Conservation (phyloP, 2,888 invertebrate species). For the Leucania comma region DNA sequence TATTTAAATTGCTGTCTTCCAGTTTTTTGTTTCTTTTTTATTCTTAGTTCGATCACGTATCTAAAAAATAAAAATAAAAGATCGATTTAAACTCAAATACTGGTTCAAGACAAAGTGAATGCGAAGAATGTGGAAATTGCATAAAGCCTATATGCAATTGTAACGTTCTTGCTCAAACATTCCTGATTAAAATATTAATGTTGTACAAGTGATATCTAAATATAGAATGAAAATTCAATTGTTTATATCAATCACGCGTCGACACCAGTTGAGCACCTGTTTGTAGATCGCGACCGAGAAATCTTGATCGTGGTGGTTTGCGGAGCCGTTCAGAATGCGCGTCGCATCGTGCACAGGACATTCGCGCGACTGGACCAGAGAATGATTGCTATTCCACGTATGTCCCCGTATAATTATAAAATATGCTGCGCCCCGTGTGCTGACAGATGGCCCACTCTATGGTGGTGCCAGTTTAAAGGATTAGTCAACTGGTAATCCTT, state of each 20-base stretch:
- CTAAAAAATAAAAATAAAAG: slow-evolving; percentile 11
- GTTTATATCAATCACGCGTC: slow-evolving; percentile 70
- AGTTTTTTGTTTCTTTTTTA: neutral
- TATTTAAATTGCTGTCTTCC: neutral
- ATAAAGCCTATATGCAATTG: slow-evolving; percentile 54
- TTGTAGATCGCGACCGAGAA: slow-evolving; percentile 86
- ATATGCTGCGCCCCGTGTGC: slow-evolving; percentile 78
- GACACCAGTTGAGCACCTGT: slow-evolving; percentile 80
- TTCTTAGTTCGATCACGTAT: slow-evolving; percentile 3
- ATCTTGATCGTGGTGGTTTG: slow-evolving; percentile 79
- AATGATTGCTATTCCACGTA: slow-evolving; percentile 81
- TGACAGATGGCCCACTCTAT: slow-evolving; percentile 83
- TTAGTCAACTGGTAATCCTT: slow-evolving; percentile 22
- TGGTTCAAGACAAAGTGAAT: slow-evolving; percentile 30
- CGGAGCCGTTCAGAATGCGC: slow-evolving; percentile 79
- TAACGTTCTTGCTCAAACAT: slow-evolving; percentile 52
- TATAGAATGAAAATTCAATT: slow-evolving; percentile 67
- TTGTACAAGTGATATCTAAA: slow-evolving; percentile 65
- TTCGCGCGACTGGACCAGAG: slow-evolving; percentile 79
- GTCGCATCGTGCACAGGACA: slow-evolving; percentile 79
- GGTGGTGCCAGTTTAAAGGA: slow-evolving; percentile 58
- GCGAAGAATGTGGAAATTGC: slow-evolving; percentile 46
- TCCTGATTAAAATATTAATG: slow-evolving; percentile 68
- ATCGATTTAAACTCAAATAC: slow-evolving; percentile 5
- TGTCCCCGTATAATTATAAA: slow-evolving; percentile 85